A percentile compares a stretch with the other conserved stretches of the same genome.
Conservation (phyloP, 53 echinoderm and acorn worm species). For the Echinarachnius parma region DNA sequence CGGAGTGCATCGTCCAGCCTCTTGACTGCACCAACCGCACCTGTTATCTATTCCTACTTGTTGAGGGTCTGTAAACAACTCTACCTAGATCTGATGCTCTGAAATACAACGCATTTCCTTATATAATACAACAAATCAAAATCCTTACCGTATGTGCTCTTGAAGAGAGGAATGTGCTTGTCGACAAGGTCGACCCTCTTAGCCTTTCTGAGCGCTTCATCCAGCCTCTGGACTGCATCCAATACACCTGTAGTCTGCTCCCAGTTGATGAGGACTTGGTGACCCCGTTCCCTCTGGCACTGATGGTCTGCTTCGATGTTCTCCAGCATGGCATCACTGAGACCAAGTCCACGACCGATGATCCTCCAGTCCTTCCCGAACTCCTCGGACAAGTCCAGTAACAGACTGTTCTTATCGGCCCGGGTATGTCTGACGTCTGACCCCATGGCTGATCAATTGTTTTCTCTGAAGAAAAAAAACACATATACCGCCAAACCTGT, state of each 20-base stretch:
- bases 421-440: too few relatives aligned
- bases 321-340: constrained; percentile 26
- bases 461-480: too few relatives aligned
- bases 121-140: neutral
- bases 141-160: too few relatives aligned
- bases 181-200: constrained; percentile 19
- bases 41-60: too few relatives aligned
- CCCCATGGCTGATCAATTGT: too few relatives aligned
- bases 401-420: too few relatives aligned
- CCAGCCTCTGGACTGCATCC: constrained; percentile 1
- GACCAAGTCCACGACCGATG: constrained; percentile 23
- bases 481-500: too few relatives aligned
- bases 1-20: too few relatives aligned
- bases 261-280: constrained; percentile 52
- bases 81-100: neutral
- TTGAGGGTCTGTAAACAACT: neutral
- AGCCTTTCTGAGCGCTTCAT: constrained; percentile 9
- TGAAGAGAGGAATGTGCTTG: neutral
- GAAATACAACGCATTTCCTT: neutral
- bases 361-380: constrained; percentile 13
- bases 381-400: constrained; percentile 7
- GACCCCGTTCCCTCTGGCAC: constrained; percentile 23
- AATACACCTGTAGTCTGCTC: neutral
- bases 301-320: constrained; percentile 27
- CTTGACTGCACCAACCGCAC: too few relatives aligned